phyloP scores from a whole-genome alignment of 1,140 invertebrate genomes.

The Spodoptera litura region DNA sequence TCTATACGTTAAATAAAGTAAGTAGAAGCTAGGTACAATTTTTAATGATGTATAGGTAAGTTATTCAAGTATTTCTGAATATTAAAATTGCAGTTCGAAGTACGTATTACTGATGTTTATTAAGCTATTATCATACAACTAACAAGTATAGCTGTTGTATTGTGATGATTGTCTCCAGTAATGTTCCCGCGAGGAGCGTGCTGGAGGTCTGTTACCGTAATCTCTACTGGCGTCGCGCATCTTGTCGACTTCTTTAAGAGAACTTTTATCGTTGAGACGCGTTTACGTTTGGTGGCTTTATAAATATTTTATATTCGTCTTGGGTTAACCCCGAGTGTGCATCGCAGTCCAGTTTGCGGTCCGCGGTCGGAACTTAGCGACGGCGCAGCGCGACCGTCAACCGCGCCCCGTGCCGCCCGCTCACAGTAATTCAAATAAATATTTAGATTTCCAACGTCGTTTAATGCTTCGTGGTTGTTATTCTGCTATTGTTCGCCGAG shows the following conservation, averaged over 20 bases:
- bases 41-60: too few relatives aligned
- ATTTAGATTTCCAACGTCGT: constrained; percentile 61
- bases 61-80: too few relatives aligned
- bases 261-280: constrained; percentile 37
- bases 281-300: constrained; percentile 48
- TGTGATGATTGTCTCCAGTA: constrained; percentile 12
- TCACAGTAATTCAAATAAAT: constrained; percentile 64
- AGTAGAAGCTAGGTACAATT: too few relatives aligned
- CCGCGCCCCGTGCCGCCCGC: constrained; percentile 47
- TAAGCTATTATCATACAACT: background rate
- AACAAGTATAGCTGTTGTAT: background rate
- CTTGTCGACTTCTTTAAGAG: constrained; percentile 39
- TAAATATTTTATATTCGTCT: constrained; percentile 60
- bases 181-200: constrained; percentile 8
- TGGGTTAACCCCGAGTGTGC: constrained; percentile 54
- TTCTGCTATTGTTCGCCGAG: constrained; percentile 59
- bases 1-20: too few relatives aligned
- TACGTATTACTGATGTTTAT: background rate
- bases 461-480: constrained; percentile 58
- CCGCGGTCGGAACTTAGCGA: constrained; percentile 54
- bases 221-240: background rate
- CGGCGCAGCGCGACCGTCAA: constrained; percentile 49
- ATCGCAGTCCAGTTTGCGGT: constrained; percentile 59
- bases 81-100: too few relatives aligned
- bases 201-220: constrained; percentile 7